Evolutionary conservation across 2,797 vertebrate genomes (phyloP).

Genomic region (Propithecus perrieri): DNA sequence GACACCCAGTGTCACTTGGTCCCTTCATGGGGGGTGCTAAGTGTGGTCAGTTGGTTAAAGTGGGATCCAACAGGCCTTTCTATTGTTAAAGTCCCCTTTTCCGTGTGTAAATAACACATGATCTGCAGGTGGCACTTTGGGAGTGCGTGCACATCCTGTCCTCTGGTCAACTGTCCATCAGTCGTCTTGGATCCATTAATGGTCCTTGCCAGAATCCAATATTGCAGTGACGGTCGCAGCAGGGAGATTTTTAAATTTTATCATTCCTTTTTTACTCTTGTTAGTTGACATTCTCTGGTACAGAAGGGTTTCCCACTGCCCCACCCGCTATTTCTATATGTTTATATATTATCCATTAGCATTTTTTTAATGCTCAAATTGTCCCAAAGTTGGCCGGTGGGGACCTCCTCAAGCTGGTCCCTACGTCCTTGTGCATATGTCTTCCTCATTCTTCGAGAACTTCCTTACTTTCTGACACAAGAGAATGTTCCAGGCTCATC

Average conservation of each 20-base stretch:
- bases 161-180: rapidly evolving
- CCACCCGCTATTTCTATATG: too few relatives aligned
- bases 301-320: background rate
- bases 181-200: too few relatives aligned
- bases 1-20: background rate
- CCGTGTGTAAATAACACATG: background rate
- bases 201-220: background rate
- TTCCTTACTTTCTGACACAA: background rate
- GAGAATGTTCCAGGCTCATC: background rate
- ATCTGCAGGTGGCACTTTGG: rapidly evolving
- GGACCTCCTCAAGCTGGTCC: background rate
- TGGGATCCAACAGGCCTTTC: background rate
- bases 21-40: background rate
- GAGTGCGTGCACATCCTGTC: background rate
- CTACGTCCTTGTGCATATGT: rapidly evolving
- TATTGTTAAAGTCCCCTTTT: background rate
- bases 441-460: background rate
- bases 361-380: background rate
- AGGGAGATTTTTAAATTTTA: background rate
- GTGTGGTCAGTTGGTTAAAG: background rate
- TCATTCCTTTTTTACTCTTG: background rate
- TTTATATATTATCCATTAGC: background rate
- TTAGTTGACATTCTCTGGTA: background rate
- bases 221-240: background rate
- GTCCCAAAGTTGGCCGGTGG: background rate